Evolutionary conservation across 2,888 invertebrate species (phyloP).

Genomic region (Rapana venosa): DNA sequence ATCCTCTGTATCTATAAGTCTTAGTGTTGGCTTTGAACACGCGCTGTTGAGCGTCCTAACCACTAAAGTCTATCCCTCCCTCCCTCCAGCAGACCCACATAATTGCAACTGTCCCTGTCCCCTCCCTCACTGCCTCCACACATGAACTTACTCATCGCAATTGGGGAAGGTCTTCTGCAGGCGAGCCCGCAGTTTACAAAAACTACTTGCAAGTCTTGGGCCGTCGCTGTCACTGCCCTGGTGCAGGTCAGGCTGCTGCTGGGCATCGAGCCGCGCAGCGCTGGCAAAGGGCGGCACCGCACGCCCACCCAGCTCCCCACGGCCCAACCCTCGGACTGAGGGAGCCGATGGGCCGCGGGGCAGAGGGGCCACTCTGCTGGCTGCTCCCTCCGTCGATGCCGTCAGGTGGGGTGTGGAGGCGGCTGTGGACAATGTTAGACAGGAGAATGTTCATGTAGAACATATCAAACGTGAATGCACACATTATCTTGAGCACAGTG

Average conservation of each 20-base stretch:
- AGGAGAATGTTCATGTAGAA: too few relatives aligned
- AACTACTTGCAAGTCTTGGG: conserved; percentile 52
- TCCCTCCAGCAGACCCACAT: too few relatives aligned
- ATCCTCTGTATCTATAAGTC: too few relatives aligned
- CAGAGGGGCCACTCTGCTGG: neutral
- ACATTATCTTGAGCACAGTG: too few relatives aligned
- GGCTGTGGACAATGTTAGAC: too few relatives aligned
- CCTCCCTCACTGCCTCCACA: neutral
- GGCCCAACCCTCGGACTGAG: conserved; percentile 22
- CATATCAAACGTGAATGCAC: too few relatives aligned
- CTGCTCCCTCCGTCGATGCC: neutral
- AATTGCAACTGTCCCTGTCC: neutral
- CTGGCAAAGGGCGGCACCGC: neutral
- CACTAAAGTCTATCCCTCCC: too few relatives aligned
- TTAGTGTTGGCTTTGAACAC: too few relatives aligned
- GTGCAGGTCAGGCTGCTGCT: neutral
- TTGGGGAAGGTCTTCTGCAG: conserved; percentile 58
- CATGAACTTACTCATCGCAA: conserved; percentile 57
- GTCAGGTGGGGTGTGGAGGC: too few relatives aligned
- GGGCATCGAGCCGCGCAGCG: neutral
- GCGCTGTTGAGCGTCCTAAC: too few relatives aligned
- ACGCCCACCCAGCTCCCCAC: neutral
- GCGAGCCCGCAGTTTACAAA: conserved; percentile 60
- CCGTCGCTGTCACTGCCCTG: neutral
- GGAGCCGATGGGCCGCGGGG: neutral